A percentile compares a stretch with the other conserved stretches of the same genome.
Conservation (phyloP, 2,113 vertebrate genomes). For the Callorhinus ursinus region DNA sequence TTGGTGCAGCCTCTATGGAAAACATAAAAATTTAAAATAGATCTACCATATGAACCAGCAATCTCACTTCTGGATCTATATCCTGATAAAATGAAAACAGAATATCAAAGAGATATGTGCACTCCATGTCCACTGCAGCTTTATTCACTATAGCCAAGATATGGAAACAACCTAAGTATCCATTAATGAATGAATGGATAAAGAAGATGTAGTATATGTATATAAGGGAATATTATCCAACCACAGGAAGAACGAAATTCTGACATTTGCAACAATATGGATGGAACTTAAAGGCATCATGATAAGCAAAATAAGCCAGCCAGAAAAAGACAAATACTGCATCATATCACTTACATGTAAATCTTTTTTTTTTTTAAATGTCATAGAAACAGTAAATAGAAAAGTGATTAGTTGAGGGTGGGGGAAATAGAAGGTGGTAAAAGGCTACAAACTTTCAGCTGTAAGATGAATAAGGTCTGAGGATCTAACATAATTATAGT, state of each 20-base stretch:
- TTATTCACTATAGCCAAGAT: too few relatives aligned
- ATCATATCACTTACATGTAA: not conserved
- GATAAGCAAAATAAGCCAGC: not conserved
- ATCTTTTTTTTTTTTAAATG: not conserved
- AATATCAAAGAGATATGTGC: too few relatives aligned
- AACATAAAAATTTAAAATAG: too few relatives aligned
- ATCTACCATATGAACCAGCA: too few relatives aligned
- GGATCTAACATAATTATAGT: not conserved
- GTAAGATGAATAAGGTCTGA: not conserved
- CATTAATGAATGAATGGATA: too few relatives aligned
- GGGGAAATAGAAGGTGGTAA: not conserved
- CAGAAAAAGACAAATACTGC: not conserved
- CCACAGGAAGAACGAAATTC: not conserved
- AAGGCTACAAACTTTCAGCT: not conserved
- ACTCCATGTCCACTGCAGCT: too few relatives aligned
- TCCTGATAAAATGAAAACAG: too few relatives aligned
- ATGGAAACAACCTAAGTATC: too few relatives aligned
- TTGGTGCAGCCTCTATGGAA: too few relatives aligned
- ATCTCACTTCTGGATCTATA: too few relatives aligned
- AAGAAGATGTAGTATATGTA: too few relatives aligned
- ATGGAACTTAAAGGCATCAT: not conserved
- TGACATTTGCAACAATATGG: not conserved
- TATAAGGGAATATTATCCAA: not conserved
- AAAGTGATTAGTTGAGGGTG: not conserved
- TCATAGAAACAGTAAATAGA: not conserved